Base-by-base conservation (phyloP, 2,797 vertebrate species). In the Acanthiza pusilla region DNA sequence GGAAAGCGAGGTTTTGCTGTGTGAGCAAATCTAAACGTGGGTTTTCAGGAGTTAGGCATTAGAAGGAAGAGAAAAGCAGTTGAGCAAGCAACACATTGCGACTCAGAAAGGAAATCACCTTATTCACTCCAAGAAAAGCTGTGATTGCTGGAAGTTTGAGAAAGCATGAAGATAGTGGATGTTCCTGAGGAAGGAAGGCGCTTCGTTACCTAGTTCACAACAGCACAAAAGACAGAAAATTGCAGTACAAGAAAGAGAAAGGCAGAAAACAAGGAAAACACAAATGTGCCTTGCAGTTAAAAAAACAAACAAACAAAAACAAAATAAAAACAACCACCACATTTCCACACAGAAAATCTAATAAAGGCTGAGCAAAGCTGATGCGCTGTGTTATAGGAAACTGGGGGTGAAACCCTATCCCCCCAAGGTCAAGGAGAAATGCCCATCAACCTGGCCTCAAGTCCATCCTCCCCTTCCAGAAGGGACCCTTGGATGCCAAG, bases 71-170 rank as follows among this genome's bases (percentile, higher is more conserved):
- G 71, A 96, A 96, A 96, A 94, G 97, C 96, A 97, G 96, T 76
- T 84, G 72, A 95, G 96, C 91, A 95, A 93, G 96, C 95, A 96
- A 96, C 96, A 95, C 60, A 53, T 83, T 97, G 95, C 15, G 51
- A 97, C 97, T 97, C 96, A 91, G 97, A 97, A 97, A 97, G 94
- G 97, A 97, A 98, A 98, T 99, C 98, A 99, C 99, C 99, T 99
- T 99, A 99, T 98, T 99, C 99, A 98, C 98, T 99, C 99, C 99
- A 99, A 97, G 99, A 99, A 98, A 99, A 99, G 98, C 99, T 99
- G 99, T 99, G 99, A 99, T 98, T 99, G 98, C 99, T 99, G 98
- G 99, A 97, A 90, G 99, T 99, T 99, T 99, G 99, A 97, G 99
- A 99, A 98, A 99, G 98, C 99, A 99, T 99, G 99, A 99, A 99